phyloP scores from a whole-genome alignment of 2,888 invertebrate genomes.

The Limulus polyphemus region DNA sequence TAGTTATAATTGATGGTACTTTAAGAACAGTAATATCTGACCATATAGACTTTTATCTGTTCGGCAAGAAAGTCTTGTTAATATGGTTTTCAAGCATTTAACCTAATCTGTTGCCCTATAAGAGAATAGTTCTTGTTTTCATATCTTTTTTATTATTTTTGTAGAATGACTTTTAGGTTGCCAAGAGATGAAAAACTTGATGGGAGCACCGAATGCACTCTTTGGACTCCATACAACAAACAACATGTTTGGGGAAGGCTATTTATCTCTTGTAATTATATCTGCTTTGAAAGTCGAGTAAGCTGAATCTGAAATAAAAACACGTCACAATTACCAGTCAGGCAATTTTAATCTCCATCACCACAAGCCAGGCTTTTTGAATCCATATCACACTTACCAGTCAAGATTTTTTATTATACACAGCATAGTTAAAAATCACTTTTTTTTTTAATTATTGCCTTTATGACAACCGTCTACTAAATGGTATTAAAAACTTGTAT shows the following conservation, averaged over 20 bases:
- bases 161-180: constrained; percentile 47
- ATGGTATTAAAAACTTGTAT: no score
- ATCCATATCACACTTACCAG: no score
- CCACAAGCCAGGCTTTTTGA: no score
- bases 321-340: no score
- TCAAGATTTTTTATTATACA: no score
- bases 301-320: constrained; percentile 25
- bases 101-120: constrained; percentile 32
- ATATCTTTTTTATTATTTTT: constrained; percentile 12
- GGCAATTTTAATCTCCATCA: no score
- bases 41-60: no score
- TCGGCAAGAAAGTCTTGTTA: neutral
- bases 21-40: no score
- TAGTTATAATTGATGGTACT: no score
- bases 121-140: constrained; percentile 45
- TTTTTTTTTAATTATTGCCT: no score
- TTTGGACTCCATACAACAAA: constrained; percentile 93
- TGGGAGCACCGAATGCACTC: constrained; percentile 72
- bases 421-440: no score
- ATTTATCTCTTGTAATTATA: constrained; percentile 83
- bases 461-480: no score
- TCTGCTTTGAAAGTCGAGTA: constrained; percentile 92
- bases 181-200: constrained; percentile 85
- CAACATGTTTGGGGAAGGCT: constrained; percentile 73
- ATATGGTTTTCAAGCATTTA: neutral